Evolutionary conservation across 2,113 vertebrate species (phyloP).

Genomic region (Myrmophylax atrothorax): DNA sequence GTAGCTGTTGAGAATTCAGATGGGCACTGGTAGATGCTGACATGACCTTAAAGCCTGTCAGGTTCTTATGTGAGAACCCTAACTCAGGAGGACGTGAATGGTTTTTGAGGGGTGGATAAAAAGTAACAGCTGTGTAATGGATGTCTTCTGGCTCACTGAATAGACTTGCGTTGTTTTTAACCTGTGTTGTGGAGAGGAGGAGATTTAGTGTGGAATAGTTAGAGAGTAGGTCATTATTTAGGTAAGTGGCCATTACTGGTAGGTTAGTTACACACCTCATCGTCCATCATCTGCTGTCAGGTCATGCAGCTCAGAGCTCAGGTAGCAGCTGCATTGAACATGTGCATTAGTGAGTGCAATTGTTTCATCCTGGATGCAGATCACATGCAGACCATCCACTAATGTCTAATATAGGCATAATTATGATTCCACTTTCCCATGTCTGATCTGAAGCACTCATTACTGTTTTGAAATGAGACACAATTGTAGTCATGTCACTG

Average conservation of each 20-base stretch:
- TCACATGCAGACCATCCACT: neutral
- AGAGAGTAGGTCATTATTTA: neutral
- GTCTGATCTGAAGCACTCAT: neutral
- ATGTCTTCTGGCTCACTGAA: neutral
- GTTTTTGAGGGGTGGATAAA: neutral
- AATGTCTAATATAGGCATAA: neutral
- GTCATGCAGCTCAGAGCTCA: neutral
- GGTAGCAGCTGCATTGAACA: neutral
- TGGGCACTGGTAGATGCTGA: neutral
- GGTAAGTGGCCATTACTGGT: neutral
- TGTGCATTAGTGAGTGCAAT: neutral
- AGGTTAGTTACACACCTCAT: neutral
- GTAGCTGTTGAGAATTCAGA: neutral
- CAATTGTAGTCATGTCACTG: neutral
- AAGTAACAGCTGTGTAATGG: neutral
- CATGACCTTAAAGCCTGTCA: neutral
- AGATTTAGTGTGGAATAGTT: neutral
- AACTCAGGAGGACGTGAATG: neutral
- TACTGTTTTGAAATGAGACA: neutral
- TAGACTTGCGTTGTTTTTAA: neutral
- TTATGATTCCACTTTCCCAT: neutral
- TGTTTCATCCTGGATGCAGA: neutral
- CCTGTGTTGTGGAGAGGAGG: neutral
- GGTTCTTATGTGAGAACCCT: neutral
- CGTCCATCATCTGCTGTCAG: neutral